Evolutionary conservation across 2,113 vertebrate genomes (phyloP), one percentile per base, ranked within the genome.

Genomic region (Mesocricetus auratus): DNA sequence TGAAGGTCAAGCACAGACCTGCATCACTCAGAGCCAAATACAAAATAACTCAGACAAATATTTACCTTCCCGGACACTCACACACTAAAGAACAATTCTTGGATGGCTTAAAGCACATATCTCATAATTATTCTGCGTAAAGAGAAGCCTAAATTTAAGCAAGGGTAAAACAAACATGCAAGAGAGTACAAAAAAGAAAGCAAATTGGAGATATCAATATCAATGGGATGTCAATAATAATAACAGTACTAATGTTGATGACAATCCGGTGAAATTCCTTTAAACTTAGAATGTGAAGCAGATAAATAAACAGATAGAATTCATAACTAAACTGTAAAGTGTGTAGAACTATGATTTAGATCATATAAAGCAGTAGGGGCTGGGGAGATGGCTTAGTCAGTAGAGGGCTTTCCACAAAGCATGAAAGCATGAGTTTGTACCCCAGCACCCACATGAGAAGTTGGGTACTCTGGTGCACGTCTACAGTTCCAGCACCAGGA

Each of bases 141-240:
- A 66, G 62, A 74, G 68, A 91, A 86, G n/a, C 8, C 7, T 89
- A 94, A 92, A 94, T 73, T 82, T 50, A 88, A 74, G 21, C 42
- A 60, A 86, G 47, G 33, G 15, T 29, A 62, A 85, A 90, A 73
- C 0, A 91, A 21, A 53, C 9, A 82, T 19, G 24, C 15, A 58
- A 95, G 42, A 58, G 31, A 73, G 77, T n/a, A 39, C 7, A 82
- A 53, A 58, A 85, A 24, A 5, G 64, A 89, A 88, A 39, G 26
- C 26, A 47, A 47, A 13, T 29, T 29, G n/a, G 81, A 83, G 53
- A 36, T 94, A 66, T 12, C 56, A 62, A 64, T 31, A 90, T 31
- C 15, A 92, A 31, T 7, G 47, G 94, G 8, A 90, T 69, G 42
- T 8, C n/a, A 26, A 56, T 36, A 79, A 47, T 75, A 47, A 60